A percentile compares a stretch with the other conserved stretches of the same genome.
phyloP scores from a whole-genome alignment of 2,113 vertebrate genomes.

The Semnornis frantzii region DNA sequence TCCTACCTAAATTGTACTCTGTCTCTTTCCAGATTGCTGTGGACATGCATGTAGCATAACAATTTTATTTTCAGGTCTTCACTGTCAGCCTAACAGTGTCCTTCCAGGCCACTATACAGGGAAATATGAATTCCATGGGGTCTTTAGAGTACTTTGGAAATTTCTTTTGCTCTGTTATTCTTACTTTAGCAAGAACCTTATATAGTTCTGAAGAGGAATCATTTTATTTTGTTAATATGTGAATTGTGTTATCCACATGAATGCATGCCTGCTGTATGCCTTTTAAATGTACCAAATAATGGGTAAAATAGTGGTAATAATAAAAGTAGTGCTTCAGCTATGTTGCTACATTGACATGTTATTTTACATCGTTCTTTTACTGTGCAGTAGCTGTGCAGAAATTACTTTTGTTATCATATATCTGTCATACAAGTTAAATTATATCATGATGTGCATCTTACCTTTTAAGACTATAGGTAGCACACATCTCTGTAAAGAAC shows the following conservation, averaged over 20 bases:
- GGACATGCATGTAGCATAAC: background rate
- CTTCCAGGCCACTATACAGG: background rate
- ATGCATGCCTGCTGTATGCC: background rate
- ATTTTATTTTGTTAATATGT: background rate
- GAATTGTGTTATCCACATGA: background rate
- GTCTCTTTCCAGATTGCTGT: background rate
- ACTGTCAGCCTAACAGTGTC: background rate
- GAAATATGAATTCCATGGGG: background rate
- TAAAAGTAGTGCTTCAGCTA: background rate
- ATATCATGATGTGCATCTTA: background rate
- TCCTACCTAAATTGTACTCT: background rate
- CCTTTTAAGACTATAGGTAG: background rate
- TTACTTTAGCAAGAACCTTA: background rate
- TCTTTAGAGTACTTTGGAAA: background rate
- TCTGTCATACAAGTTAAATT: background rate
- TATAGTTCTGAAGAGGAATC: background rate
- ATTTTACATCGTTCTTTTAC: background rate
- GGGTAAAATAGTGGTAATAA: background rate
- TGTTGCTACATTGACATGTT: background rate
- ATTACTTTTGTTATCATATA: background rate
- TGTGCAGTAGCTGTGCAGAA: background rate
- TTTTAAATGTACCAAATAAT: background rate
- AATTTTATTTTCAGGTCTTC: constrained; percentile 7
- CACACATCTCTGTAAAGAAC: background rate
- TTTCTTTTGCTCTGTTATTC: background rate